Evolutionary conservation across 2,113 vertebrate genomes (phyloP).

Genomic region (Microcebus murinus): DNA sequence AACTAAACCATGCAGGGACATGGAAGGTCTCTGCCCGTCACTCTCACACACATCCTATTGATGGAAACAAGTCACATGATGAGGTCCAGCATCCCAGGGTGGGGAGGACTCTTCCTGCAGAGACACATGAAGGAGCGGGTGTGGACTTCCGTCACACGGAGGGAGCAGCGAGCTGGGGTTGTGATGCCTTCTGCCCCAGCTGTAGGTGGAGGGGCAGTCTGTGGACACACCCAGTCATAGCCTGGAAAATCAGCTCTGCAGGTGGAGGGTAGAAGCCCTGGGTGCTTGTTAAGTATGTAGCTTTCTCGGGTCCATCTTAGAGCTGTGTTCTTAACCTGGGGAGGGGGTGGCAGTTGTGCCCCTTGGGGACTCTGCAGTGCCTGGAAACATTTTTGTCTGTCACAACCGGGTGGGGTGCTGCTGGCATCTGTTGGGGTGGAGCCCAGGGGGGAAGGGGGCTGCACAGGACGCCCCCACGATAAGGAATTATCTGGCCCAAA

Average conservation of each 20-base stretch:
- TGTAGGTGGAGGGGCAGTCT: background rate
- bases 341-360: accelerated
- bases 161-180: background rate
- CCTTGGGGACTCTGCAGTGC: background rate
- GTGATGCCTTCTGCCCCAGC: background rate
- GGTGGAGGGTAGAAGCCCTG: background rate
- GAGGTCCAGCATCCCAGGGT: background rate
- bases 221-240: accelerated
- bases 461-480: accelerated
- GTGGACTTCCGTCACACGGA: background rate
- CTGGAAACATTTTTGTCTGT: background rate
- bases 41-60: too few relatives aligned
- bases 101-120: too few relatives aligned
- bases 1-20: background rate
- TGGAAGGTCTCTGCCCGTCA: background rate
- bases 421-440: background rate
- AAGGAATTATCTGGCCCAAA: accelerated
- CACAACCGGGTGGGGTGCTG: background rate
- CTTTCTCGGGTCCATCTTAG: background rate
- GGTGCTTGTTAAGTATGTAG: background rate
- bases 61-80: background rate
- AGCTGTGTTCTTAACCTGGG: background rate
- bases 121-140: background rate
- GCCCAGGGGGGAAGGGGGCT: too few relatives aligned
- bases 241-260: background rate